Conservation (phyloP, 2,113 vertebrate genomes). For the Talpa occidentalis region DNA sequence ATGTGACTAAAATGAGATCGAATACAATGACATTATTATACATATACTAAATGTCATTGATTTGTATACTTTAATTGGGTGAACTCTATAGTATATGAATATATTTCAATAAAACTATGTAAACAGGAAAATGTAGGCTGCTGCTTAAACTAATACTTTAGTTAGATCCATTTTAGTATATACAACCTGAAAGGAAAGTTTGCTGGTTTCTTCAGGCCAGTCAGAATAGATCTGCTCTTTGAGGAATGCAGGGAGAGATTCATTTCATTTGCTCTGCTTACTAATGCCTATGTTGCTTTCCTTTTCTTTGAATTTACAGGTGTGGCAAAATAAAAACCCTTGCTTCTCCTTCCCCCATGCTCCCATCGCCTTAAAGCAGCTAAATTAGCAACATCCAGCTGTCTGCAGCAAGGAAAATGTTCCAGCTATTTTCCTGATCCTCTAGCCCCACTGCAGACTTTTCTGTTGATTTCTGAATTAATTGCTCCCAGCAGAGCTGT, state of each 20-base stretch:
- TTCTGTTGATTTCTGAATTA: constrained; percentile 61
- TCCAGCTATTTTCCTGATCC: constrained; percentile 52
- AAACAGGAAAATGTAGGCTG: not conserved
- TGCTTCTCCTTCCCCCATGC: not conserved
- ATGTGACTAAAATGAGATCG: not conserved
- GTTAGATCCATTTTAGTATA: not conserved
- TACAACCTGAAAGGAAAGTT: not conserved
- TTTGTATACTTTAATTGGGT: not conserved
- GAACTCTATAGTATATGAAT: not conserved
- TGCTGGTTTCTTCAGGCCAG: not conserved
- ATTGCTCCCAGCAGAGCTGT: constrained; percentile 39
- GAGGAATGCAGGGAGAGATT: not conserved
- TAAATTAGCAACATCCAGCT: constrained; percentile 54
- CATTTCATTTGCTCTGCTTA: not conserved
- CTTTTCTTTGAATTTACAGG: constrained; percentile 18
- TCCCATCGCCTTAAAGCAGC: not conserved
- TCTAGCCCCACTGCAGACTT: not conserved
- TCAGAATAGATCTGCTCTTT: not conserved
- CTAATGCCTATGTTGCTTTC: not conserved
- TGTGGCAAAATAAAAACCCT: not conserved
- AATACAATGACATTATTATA: not conserved
- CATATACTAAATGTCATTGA: not conserved
- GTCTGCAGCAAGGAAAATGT: constrained; percentile 48
- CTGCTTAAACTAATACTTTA: not conserved
- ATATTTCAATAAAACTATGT: not conserved